Evolutionary conservation across 1,140 invertebrate genomes (phyloP).

Genomic region (Sweltsa coloradensis): DNA sequence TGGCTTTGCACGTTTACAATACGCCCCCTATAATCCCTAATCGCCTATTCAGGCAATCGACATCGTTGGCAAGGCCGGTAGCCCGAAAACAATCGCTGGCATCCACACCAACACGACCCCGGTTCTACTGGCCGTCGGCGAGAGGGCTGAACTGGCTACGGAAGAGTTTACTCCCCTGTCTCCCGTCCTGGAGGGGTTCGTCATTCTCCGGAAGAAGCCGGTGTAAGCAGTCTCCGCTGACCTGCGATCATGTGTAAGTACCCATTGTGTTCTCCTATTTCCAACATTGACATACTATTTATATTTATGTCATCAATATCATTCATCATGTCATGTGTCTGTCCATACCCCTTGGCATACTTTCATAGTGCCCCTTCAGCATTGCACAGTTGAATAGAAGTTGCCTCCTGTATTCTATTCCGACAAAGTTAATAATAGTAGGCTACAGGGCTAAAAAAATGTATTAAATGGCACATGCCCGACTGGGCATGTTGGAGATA

Average conservation of each 20-base stretch:
- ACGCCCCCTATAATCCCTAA: too few relatives aligned
- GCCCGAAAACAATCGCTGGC: slow-evolving; percentile 62
- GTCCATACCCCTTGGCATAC: too few relatives aligned
- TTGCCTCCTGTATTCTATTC: not conserved
- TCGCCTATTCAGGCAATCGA: slow-evolving; percentile 51
- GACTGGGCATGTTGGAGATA: too few relatives aligned
- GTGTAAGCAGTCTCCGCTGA: not conserved
- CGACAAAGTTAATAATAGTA: too few relatives aligned
- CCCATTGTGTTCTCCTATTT: not conserved
- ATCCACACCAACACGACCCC: slow-evolving; percentile 63
- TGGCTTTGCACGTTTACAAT: too few relatives aligned
- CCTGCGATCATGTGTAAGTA: not conserved
- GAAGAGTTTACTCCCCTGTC: slow-evolving; percentile 53
- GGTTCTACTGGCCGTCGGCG: slow-evolving; percentile 50
- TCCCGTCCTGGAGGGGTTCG: slow-evolving; percentile 54
- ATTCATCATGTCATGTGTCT: too few relatives aligned
- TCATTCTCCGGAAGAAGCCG: slow-evolving; percentile 31
- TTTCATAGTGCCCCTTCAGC: not conserved
- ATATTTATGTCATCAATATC: too few relatives aligned
- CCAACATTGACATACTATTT: too few relatives aligned
- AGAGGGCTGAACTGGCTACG: slow-evolving; percentile 54
- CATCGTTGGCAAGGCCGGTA: slow-evolving; percentile 60
- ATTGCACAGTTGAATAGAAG: not conserved
- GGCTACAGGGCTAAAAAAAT: too few relatives aligned
- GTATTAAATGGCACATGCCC: too few relatives aligned